These are phyloP conservation scores for Stegostoma tigrinum DNA, from an alignment of 2,113 vertebrate genomes.

Conservation along the genomic window DNA sequence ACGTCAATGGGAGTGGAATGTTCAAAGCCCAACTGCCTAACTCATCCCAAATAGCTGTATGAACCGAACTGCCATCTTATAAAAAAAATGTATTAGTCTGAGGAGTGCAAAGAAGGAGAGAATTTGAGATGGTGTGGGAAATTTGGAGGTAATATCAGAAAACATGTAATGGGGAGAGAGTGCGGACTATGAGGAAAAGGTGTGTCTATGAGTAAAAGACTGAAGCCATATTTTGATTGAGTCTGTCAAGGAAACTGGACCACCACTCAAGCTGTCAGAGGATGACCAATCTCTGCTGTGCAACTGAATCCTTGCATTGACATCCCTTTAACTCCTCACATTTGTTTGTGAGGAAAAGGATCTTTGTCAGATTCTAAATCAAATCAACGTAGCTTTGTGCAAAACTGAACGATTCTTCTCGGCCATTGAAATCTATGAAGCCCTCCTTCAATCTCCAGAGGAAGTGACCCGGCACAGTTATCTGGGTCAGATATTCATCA, in stretches of 20 bases:
- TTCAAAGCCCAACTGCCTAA: no score
- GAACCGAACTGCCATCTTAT: no score
- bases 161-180: background rate
- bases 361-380: background rate
- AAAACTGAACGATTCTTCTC: background rate
- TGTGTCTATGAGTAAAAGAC: background rate
- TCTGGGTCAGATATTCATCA: background rate
- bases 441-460: no score
- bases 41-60: no score
- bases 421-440: background rate
- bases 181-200: background rate
- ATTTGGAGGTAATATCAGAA: background rate
- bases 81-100: background rate
- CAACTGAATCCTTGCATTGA: background rate
- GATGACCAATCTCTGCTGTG: background rate
- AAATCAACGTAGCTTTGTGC: background rate
- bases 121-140: background rate
- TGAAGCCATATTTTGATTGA: background rate
- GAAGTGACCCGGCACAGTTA: background rate
- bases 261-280: background rate
- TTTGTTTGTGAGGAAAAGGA: background rate
- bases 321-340: background rate
- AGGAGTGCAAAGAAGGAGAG: background rate
- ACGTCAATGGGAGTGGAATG: no score
- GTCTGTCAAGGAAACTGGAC: background rate